Conservation (phyloP, 2,888 invertebrate species). For the Ditula angustiorana region DNA sequence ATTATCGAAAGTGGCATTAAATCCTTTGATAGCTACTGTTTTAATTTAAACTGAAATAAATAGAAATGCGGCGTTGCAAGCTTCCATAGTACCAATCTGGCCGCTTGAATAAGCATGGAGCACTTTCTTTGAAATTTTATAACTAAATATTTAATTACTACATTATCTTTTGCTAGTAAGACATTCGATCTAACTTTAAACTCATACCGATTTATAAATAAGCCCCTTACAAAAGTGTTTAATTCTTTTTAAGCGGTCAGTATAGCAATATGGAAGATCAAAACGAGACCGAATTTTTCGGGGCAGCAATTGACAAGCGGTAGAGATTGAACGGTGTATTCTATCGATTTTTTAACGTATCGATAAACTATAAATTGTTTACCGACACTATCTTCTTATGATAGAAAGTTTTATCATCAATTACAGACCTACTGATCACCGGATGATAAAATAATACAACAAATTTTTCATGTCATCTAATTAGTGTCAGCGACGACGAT, state of each 20-base stretch:
- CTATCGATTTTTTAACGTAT: not conserved
- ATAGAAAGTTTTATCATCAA: too few species aligned
- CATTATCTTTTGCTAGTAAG: not conserved
- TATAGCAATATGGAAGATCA: not conserved
- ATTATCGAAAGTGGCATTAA: not conserved
- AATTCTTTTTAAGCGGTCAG: not conserved
- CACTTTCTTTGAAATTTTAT: too few species aligned
- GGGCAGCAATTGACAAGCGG: not conserved
- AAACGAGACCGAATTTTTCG: too few species aligned
- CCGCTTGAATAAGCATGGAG: not conserved
- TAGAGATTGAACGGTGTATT: not conserved
- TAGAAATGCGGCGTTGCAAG: not conserved
- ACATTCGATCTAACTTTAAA: not conserved
- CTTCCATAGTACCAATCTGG: not conserved
- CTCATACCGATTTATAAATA: not conserved
- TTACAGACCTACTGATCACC: too few species aligned
- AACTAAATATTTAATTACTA: too few species aligned
- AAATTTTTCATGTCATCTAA: too few species aligned
- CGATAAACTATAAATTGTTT: too few species aligned
- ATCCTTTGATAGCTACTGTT: not conserved
- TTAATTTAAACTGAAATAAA: not conserved
- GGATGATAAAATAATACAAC: too few species aligned
- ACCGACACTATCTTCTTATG: too few species aligned
- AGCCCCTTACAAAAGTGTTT: too few species aligned
- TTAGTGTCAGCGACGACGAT: too few species aligned